Evolutionary conservation across 1,140 invertebrate genomes (phyloP), one percentile per base, ranked within the genome.

Genomic region (Coenobita brevimanus): DNA sequence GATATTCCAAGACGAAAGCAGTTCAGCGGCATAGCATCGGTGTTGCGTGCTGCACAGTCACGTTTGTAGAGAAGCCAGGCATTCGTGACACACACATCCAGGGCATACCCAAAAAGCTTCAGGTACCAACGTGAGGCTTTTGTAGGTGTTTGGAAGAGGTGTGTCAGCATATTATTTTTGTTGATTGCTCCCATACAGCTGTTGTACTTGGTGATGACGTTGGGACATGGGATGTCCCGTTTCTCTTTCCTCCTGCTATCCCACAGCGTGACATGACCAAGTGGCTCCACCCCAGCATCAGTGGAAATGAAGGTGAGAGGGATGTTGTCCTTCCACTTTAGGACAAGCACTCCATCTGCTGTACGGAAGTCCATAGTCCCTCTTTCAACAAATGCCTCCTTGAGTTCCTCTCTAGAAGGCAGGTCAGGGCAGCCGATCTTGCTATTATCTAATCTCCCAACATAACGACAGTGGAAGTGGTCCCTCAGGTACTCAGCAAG

Each of bases 271-370:
- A 91, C 46, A 89, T 89, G 38, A 88, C 73, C 73, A 90, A 91
- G 54, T 84, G 91, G 81, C 73, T 91, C 89, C 86, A 67, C 85
- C 36, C 89, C 91, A 82, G 69, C 91, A 91, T 92, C 91, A 89
- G 88, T 91, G 13, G 92, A 92, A 43, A 83, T 75, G 24, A 93
- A 89, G 36, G 71, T 92, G 27, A 93, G 91, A 82, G 91, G 76
- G 90, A 92, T 92, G 73, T 92, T 92, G 83, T 92, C 91, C 87
- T 91, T 91, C 91, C 92, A 92, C 36, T 60, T 15, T 6, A 36
- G 21, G 2, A 38, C 81, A 21, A 90, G 80, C 1, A 85, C 38
- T 21, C 73, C 81, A 24, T 60, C 69, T 30, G 76, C 10, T 1
- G 62, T 81, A 41, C 67, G 60, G 75, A 43, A 86, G 69, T 87